A percentile compares a stretch with the other conserved stretches of the same genome.
phyloP scores from a whole-genome alignment of 2,113 vertebrate species.

The Philantomba maxwellii region DNA sequence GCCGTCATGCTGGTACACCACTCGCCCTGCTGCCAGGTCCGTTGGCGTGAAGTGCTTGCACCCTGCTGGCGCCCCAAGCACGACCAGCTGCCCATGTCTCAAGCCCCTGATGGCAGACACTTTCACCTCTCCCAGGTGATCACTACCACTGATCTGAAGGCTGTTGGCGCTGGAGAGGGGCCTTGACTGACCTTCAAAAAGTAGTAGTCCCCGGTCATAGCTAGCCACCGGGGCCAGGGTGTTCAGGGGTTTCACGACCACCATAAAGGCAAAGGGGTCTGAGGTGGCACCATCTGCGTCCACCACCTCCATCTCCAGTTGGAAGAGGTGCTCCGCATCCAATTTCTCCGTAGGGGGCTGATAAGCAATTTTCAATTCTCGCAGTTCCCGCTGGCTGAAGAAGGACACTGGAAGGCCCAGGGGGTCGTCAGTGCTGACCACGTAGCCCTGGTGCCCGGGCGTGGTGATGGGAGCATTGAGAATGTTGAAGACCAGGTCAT shows the following conservation, averaged over 20 bases:
- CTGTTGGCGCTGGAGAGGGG: slow-evolving; percentile 78
- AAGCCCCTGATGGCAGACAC: slow-evolving; percentile 80
- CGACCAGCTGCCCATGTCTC: slow-evolving; percentile 77
- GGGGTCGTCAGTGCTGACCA: slow-evolving; percentile 85
- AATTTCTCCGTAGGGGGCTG: slow-evolving; percentile 80
- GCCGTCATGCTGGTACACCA: slow-evolving; percentile 85
- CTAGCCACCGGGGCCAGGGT: slow-evolving; percentile 81
- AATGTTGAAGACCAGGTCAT: slow-evolving; percentile 72
- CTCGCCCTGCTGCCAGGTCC: slow-evolving; percentile 78
- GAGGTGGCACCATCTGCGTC: slow-evolving; percentile 82
- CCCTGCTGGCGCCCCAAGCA: slow-evolving; percentile 57
- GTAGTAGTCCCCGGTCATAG: slow-evolving; percentile 76
- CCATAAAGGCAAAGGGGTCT: slow-evolving; percentile 83
- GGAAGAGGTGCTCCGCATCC: slow-evolving; percentile 80
- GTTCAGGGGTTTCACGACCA: slow-evolving; percentile 86
- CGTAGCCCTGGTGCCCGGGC: slow-evolving; percentile 56
- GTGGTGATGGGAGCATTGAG: slow-evolving; percentile 38
- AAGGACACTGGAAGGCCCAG: slow-evolving; percentile 76
- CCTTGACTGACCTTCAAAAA: slow-evolving; percentile 85
- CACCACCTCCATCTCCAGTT: slow-evolving; percentile 83
- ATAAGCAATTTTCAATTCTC: slow-evolving; percentile 84
- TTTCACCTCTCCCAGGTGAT: slow-evolving; percentile 81
- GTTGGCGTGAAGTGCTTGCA: slow-evolving; percentile 79
- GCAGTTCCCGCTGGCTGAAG: slow-evolving; percentile 83
- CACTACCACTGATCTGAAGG: slow-evolving; percentile 83